These are phyloP conservation scores for Andrena marginata DNA, from an alignment of 2,888 invertebrate species.

Conservation along the genomic window DNA sequence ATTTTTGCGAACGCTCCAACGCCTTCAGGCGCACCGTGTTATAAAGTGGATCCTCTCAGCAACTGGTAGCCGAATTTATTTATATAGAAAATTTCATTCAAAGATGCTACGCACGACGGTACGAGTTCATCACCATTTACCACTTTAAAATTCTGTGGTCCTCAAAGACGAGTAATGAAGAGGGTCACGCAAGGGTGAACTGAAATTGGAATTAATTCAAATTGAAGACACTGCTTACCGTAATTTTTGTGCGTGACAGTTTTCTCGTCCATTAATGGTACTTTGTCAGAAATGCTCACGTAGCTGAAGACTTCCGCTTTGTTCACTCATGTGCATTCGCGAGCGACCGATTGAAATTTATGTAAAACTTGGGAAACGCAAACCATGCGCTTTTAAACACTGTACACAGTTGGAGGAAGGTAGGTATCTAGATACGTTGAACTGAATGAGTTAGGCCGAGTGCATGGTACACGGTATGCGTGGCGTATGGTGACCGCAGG, in stretches of 20 bases:
- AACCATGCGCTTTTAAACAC: neutral
- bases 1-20: conserved; percentile 57
- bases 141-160: no score
- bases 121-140: no score
- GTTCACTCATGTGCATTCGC: conserved; percentile 9
- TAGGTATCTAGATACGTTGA: conserved; percentile 20
- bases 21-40: conserved; percentile 41
- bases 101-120: neutral
- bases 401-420: neutral
- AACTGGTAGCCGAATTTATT: conserved; percentile 9
- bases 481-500: conserved; percentile 10
- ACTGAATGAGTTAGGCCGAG: neutral
- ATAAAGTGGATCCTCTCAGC: conserved; percentile 4
- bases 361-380: neutral
- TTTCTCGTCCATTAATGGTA: conserved; percentile 43
- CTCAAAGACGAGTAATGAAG: neutral
- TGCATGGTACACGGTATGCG: neutral
- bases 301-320: neutral
- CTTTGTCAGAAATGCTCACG: neutral
- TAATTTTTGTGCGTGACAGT: conserved; percentile 14
- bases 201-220: neutral
- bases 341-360: neutral
- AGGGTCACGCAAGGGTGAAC: neutral
- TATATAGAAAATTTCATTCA: neutral
- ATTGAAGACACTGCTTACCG: conserved; percentile 24